These are phyloP conservation scores for Leptodactylus fallax DNA, from an alignment of 2,797 vertebrate genomes.

Conservation along the genomic window DNA sequence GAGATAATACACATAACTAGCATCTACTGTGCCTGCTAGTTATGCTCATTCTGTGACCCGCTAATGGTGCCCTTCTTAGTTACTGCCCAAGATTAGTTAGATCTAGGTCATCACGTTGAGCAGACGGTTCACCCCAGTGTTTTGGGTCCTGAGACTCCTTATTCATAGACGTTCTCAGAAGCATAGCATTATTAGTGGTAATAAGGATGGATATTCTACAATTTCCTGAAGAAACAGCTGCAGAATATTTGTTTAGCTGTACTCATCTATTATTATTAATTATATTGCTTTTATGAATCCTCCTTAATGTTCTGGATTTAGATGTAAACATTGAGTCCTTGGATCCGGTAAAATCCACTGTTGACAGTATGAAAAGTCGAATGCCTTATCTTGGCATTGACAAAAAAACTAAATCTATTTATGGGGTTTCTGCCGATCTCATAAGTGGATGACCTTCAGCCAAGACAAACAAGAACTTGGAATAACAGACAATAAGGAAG, in stretches of 20 bases:
- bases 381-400: conserved; percentile 31
- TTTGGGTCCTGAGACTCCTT: conserved; percentile 11
- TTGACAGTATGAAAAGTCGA: conserved; percentile 14
- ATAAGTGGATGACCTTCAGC: neutral
- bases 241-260: conserved; percentile 43
- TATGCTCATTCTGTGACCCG: neutral
- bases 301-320: conserved; percentile 20
- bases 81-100: neutral
- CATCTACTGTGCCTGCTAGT: neutral
- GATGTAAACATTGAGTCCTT: conserved; percentile 2
- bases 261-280: conserved; percentile 33
- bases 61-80: neutral
- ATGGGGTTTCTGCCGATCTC: conserved; percentile 18
- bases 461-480: conserved; percentile 20
- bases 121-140: neutral
- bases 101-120: neutral
- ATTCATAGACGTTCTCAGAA: conserved; percentile 15
- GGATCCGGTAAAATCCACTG: neutral
- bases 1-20: too few species aligned
- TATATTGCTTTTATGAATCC: conserved; percentile 26
- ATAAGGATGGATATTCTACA: conserved; percentile 19
- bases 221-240: conserved; percentile 23
- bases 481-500: conserved; percentile 6
- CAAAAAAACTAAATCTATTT: conserved; percentile 27
- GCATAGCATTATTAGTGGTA: neutral